Percentiles rank a stretch among this genome's conserved stretches.
These are phyloP conservation scores for Gobius niger DNA, from an alignment of 2,113 vertebrate genomes.

Conservation along the genomic window DNA sequence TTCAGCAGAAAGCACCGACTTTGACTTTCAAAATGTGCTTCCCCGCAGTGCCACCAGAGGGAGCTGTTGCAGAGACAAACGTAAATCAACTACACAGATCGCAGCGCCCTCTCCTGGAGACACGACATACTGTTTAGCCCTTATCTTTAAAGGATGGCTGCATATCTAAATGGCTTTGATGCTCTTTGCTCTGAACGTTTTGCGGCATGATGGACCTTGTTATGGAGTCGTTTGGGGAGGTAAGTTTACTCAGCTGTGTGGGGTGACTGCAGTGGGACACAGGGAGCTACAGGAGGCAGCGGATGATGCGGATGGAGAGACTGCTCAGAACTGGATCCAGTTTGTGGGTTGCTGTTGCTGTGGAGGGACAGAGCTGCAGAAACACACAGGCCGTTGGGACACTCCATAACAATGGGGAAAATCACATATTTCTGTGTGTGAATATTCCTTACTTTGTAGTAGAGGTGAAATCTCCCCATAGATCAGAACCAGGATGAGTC, in stretches of 20 bases:
- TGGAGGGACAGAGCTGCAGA: conserved; percentile 66
- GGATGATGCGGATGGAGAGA: conserved; percentile 5
- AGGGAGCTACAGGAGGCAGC: conserved; percentile 38
- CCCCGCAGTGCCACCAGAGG: conserved; percentile 28
- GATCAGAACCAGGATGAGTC: conserved; percentile 70
- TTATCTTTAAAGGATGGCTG: conserved; percentile 42
- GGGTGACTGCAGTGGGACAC: conserved; percentile 33
- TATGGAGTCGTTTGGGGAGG: background rate
- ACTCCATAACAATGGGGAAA: background rate
- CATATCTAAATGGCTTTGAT: conserved; percentile 37
- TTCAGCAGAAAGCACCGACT: background rate
- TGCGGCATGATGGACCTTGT: background rate
- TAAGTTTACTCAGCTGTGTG: conserved; percentile 7
- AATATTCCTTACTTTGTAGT: conserved; percentile 80
- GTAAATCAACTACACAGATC: background rate
- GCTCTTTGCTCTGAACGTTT: background rate
- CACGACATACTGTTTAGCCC: conserved; percentile 56
- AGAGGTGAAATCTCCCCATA: conserved; percentile 91
- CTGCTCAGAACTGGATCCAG: conserved; percentile 89
- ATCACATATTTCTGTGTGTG: background rate
- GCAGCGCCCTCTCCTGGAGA: conserved; percentile 21
- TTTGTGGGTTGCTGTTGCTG: conserved; percentile 75
- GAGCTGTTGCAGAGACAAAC: conserved; percentile 9
- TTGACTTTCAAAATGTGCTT: background rate
- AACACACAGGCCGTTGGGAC: background rate